Evolutionary conservation across 2,797 vertebrate genomes (phyloP), one percentile per base, ranked within the genome.

Genomic region (Poeciliopsis paucimaculata): DNA sequence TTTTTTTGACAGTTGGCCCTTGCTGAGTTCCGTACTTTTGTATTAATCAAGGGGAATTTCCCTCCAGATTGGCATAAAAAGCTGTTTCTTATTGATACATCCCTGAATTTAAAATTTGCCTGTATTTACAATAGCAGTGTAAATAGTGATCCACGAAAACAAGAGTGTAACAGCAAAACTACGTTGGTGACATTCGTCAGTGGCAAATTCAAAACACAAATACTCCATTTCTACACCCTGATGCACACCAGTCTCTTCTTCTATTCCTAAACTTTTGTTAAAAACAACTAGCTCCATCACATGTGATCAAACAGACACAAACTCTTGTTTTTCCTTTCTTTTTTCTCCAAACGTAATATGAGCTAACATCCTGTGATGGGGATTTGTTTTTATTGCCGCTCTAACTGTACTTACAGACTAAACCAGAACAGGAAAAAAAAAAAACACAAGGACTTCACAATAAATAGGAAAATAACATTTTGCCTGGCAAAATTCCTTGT

Each of bases 381-480:
- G 43, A 2, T 45, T 71, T 16, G 68, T 76, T 82, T 86, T 86
- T 91, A 93, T 90, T 91, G 89, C 88, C 85, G 82, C 87, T 84
- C 87, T 92, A 91, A 45, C 82, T 73, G 79, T 76, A 88, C 84
- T 81, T 83, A 83, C 83, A 86, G 81, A 88, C 83, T 83, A 81
- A 86, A 89, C 82, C 88, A 84, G 83, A 90, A 88, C 76, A 86
- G 68, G 85, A 87, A 86, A 87, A 62, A 88, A 62, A 88, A 94
- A 7, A 92, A 93, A 86, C 92, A 93, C 89, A 84, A 93, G 84
- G 83, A 93, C 91, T 88, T 93, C 91, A 94, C 91, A 96, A 96
- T 96, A 96, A 96, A 96, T 95, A 96, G 93, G 92, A 94, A 94
- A 94, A 90, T 88, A 92, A 75, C 88, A 92, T 89, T 89, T 93